phyloP scores from a whole-genome alignment of 1,140 invertebrate genomes.

The Papilio machaon region DNA sequence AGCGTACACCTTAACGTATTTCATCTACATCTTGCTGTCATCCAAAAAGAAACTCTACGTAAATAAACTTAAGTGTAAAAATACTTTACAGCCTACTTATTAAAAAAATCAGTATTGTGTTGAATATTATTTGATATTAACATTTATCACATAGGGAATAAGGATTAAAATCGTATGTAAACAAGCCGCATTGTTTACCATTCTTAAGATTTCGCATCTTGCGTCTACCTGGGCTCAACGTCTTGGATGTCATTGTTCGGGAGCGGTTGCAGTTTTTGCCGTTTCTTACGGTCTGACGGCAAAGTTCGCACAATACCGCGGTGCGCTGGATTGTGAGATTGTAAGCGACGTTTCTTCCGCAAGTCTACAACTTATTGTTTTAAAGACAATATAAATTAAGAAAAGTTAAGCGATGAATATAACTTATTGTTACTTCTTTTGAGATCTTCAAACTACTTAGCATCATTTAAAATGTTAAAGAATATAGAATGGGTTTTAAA shows the following conservation, averaged over 20 bases:
- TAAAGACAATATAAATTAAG: conserved; percentile 9
- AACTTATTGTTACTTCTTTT: not conserved
- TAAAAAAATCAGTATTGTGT: not conserved
- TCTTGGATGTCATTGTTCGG: conserved; percentile 67
- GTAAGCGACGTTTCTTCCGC: not conserved
- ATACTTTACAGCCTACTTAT: not conserved
- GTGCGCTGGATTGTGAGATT: conserved; percentile 36
- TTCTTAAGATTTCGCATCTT: conserved; percentile 78
- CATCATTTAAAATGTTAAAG: too few species aligned
- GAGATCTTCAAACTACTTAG: too few species aligned
- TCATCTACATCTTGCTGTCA: not conserved
- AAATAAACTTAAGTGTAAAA: conserved; percentile 15
- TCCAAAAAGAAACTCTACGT: conserved; percentile 39
- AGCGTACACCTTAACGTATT: conserved; percentile 48
- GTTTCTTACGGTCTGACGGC: conserved; percentile 50
- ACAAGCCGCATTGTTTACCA: conserved; percentile 35
- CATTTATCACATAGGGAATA: conserved; percentile 40
- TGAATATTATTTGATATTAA: conserved; percentile 3
- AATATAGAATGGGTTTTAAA: too few species aligned
- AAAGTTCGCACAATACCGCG: conserved; percentile 38
- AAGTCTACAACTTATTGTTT: not conserved
- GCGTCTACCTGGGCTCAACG: conserved; percentile 69
- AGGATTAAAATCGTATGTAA: conserved; percentile 42
- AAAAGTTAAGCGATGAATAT: conserved; percentile 12
- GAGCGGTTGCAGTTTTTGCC: conserved; percentile 62